Evolutionary conservation across 2,113 vertebrate genomes (phyloP).

Genomic region (Poecile atricapillus): DNA sequence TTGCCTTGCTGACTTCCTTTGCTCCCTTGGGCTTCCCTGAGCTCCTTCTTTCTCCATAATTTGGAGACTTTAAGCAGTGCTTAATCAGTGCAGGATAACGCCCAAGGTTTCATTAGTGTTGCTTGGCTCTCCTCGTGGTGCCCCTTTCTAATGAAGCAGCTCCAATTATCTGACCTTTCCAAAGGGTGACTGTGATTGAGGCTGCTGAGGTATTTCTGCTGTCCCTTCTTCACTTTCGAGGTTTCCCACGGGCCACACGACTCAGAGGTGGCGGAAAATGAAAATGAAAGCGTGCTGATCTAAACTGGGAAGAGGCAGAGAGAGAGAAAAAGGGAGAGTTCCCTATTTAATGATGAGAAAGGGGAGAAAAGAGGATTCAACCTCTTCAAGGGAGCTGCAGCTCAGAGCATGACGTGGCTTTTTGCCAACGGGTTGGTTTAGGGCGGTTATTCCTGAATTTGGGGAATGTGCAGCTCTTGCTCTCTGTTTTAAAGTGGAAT

Average conservation of each 20-base stretch:
- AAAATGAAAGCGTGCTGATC: background rate
- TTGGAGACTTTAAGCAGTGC: background rate
- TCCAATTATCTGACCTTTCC: background rate
- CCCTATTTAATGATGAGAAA: background rate
- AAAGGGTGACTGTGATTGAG: background rate
- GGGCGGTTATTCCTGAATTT: background rate
- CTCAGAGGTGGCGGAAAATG: background rate
- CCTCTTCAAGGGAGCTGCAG: background rate
- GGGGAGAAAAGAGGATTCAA: background rate
- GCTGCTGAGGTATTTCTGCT: background rate
- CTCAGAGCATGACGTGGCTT: background rate
- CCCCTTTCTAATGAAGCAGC: background rate
- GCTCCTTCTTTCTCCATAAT: background rate
- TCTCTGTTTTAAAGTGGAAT: background rate
- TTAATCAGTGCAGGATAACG: background rate
- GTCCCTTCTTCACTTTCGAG: background rate
- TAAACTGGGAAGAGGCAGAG: background rate
- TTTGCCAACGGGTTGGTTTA: background rate
- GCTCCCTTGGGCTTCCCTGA: background rate
- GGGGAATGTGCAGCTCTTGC: background rate
- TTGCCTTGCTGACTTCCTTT: background rate
- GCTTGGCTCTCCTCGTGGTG: background rate
- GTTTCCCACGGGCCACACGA: background rate
- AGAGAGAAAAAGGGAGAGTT: background rate
- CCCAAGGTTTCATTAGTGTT: background rate